Percentiles rank a stretch among this genome's conserved stretches.
Evolutionary conservation across 1,140 invertebrate species (phyloP).

Genomic region (Leucophenga varia): DNA sequence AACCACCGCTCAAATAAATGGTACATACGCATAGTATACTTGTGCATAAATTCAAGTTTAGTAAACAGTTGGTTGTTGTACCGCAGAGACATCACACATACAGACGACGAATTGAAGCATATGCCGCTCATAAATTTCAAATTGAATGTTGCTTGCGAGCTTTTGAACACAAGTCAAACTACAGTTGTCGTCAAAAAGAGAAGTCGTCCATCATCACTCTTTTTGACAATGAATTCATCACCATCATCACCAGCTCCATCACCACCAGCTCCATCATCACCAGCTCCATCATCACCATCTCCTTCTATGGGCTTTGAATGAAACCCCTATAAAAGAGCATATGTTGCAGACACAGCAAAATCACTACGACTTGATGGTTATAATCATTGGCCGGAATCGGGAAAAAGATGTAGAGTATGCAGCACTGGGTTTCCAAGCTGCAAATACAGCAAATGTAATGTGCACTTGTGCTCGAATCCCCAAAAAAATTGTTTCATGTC

Average conservation of each 20-base stretch:
- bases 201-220: constrained; percentile 21
- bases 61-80: constrained; percentile 11
- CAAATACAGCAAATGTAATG: constrained; percentile 7
- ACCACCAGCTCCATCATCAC: constrained; percentile 23
- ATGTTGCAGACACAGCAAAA: constrained; percentile 15
- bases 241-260: constrained; percentile 18
- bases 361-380: constrained; percentile 15
- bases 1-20: constrained; percentile 6
- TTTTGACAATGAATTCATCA: constrained; percentile 19
- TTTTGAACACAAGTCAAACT: constrained; percentile 14
- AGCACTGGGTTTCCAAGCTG: constrained; percentile 8
- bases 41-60: constrained; percentile 10
- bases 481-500: not conserved
- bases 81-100: constrained; percentile 3
- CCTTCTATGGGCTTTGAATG: constrained; percentile 9
- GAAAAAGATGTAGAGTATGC: constrained; percentile 14
- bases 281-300: constrained; percentile 19
- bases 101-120: not conserved
- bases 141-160: constrained; percentile 8
- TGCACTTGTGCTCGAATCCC: constrained; percentile 1
- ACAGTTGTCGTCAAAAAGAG: constrained; percentile 17
- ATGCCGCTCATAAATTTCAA: not conserved
- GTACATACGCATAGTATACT: constrained; percentile 3
- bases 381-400: constrained; percentile 15
- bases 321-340: constrained; percentile 11